Conservation (phyloP, 2,888 invertebrate species). For the Platerodrilus igneus region DNA sequence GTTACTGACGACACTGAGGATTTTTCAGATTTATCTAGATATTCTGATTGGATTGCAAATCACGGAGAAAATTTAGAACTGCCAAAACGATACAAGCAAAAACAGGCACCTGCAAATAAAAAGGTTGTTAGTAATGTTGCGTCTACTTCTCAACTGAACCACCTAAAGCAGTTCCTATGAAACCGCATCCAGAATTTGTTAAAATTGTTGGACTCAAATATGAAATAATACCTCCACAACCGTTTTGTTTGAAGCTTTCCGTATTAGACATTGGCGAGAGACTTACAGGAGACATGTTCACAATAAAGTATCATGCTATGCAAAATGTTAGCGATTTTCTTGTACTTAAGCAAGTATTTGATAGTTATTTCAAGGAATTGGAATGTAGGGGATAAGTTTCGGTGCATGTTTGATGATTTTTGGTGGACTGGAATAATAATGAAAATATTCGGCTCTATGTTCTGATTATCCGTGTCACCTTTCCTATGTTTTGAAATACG, state of each 20-base stretch:
- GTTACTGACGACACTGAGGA: no score
- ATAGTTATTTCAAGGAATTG: constrained; percentile 75
- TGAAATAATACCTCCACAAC: constrained; percentile 84
- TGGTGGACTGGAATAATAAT: constrained; percentile 94
- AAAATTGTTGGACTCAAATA: constrained; percentile 90
- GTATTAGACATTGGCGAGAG: constrained; percentile 67
- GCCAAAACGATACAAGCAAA: no score
- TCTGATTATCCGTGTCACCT: constrained; percentile 66
- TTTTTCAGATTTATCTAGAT: no score
- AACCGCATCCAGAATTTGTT: constrained; percentile 71
- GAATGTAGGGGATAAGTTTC: constrained; percentile 78
- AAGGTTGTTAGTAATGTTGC: no score
- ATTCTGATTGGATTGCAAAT: no score
- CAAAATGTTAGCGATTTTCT: constrained; percentile 95
- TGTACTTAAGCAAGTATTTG: constrained; percentile 85
- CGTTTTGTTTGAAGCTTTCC: constrained; percentile 82
- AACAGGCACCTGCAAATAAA: no score
- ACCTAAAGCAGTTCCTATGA: no score
- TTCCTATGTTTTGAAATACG: constrained; percentile 69
- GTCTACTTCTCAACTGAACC: no score
- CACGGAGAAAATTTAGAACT: no score
- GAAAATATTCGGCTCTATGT: constrained; percentile 61
- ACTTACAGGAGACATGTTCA: constrained; percentile 64
- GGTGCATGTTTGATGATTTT: constrained; percentile 91
- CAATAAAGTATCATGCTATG: constrained; percentile 94